These are phyloP conservation scores for Drosophila sp. DNA, from an alignment of 1,140 invertebrate species.

Conservation along the genomic window DNA sequence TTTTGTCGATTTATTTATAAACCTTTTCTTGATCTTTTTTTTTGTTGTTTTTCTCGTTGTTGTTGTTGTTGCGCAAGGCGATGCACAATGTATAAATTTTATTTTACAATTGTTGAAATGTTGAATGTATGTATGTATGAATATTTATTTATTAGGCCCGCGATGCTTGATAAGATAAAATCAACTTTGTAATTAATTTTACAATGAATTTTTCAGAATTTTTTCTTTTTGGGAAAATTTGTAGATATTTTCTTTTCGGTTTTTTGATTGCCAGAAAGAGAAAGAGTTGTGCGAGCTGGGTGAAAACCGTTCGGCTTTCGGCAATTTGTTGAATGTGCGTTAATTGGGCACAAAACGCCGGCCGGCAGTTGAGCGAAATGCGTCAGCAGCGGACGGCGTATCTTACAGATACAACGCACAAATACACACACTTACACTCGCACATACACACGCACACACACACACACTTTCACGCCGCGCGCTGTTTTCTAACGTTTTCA, in stretches of 20 bases:
- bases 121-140: constrained; percentile 22
- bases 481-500: constrained; percentile 19
- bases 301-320: constrained; percentile 16
- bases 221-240: background rate
- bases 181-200: constrained; percentile 25
- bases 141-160: constrained; percentile 12
- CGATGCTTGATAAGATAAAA: constrained; percentile 15
- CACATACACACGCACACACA: constrained; percentile 17
- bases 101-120: constrained; percentile 20
- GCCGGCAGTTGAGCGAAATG: constrained; percentile 68
- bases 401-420: constrained; percentile 70
- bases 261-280: constrained; percentile 1
- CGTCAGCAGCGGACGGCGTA: constrained; percentile 65
- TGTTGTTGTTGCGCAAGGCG: background rate
- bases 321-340: constrained; percentile 64
- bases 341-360: constrained; percentile 83
- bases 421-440: constrained; percentile 24
- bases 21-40: constrained; percentile 31
- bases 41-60: background rate
- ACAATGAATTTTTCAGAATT: constrained; percentile 20
- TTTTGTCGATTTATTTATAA: constrained; percentile 54
- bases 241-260: background rate
- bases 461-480: constrained; percentile 22
- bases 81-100: constrained; percentile 10
- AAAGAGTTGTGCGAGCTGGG: background rate